A percentile compares a stretch with the other conserved stretches of the same genome.
phyloP scores from a whole-genome alignment of 2,888 invertebrate species.

The Drosophila mimetica region DNA sequence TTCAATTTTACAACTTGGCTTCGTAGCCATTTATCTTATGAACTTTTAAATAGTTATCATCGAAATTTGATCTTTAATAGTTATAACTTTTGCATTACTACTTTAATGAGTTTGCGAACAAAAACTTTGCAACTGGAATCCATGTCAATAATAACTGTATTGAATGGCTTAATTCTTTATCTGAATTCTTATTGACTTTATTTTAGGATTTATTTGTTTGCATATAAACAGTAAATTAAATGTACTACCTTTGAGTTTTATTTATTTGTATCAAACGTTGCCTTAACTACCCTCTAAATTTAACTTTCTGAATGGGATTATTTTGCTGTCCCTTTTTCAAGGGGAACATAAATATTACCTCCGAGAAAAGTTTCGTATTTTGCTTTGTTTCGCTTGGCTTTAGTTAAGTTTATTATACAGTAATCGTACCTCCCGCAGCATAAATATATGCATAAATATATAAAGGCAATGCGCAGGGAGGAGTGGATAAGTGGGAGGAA shows the following conservation, averaged over 20 bases:
- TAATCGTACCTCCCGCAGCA: slow-evolving; percentile 19
- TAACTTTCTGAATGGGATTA: slow-evolving; percentile 9
- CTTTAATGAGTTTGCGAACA: slow-evolving; percentile 9
- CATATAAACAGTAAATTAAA: not conserved
- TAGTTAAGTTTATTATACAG: slow-evolving; percentile 28
- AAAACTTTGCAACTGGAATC: slow-evolving; percentile 12
- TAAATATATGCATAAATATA: slow-evolving; percentile 42
- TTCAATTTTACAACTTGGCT: slow-evolving; percentile 7
- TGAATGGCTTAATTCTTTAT: not conserved
- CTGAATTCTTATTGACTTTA: not conserved
- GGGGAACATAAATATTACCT: slow-evolving; percentile 15
- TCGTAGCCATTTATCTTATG: slow-evolving; percentile 10
- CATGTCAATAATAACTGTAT: slow-evolving; percentile 4
- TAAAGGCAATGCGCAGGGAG: slow-evolving; percentile 9
- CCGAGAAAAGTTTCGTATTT: slow-evolving; percentile 10
- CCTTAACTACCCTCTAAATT: slow-evolving; percentile 2
- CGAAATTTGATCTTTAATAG: slow-evolving; percentile 21
- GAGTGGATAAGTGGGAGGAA: slow-evolving; percentile 21
- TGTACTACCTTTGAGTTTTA: not conserved
- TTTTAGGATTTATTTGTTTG: not conserved
- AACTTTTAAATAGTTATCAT: slow-evolving; percentile 19
- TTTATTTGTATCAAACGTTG: not conserved
- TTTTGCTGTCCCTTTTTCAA: not conserved
- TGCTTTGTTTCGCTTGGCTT: slow-evolving; percentile 8
- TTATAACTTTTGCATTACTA: slow-evolving; percentile 9